phyloP scores from a whole-genome alignment of 1,140 invertebrate genomes.

The Eciton burchellii region DNA sequence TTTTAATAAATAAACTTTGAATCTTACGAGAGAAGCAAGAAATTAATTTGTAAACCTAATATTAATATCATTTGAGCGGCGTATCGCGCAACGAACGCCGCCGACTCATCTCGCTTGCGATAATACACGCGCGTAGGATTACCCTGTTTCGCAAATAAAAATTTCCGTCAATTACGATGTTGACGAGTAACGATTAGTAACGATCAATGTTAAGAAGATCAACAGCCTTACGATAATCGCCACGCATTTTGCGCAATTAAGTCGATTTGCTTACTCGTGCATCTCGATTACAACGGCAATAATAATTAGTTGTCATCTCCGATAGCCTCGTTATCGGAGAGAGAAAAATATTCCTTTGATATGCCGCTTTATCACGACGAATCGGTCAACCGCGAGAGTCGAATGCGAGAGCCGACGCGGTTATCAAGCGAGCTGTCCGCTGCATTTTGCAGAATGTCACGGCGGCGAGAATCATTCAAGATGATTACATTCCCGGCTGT shows the following conservation, averaged over 20 bases:
- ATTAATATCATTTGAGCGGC: background rate
- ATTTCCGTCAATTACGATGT: background rate
- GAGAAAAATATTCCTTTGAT: conserved; percentile 14
- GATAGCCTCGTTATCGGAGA: conserved; percentile 28
- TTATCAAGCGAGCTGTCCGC: background rate
- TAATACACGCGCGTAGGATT: background rate
- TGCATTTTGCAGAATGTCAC: background rate
- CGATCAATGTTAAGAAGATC: background rate
- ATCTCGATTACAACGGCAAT: conserved; percentile 18
- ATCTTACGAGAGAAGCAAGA: too few species aligned
- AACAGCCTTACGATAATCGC: background rate
- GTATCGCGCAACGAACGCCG: conserved; percentile 8
- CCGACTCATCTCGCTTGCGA: background rate
- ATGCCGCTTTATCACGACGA: background rate
- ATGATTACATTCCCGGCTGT: background rate
- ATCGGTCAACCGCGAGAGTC: conserved; percentile 22
- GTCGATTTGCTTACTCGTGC: background rate
- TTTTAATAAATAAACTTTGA: too few species aligned
- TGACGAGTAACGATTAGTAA: background rate
- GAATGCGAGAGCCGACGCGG: background rate
- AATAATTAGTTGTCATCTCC: conserved; percentile 28
- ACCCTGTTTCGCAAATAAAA: background rate
- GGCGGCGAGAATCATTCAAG: background rate
- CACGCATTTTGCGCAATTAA: background rate
- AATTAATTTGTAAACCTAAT: too few species aligned